Base-by-base conservation (phyloP, 2,113 vertebrate species). In the Anseranas semipalmata region DNA sequence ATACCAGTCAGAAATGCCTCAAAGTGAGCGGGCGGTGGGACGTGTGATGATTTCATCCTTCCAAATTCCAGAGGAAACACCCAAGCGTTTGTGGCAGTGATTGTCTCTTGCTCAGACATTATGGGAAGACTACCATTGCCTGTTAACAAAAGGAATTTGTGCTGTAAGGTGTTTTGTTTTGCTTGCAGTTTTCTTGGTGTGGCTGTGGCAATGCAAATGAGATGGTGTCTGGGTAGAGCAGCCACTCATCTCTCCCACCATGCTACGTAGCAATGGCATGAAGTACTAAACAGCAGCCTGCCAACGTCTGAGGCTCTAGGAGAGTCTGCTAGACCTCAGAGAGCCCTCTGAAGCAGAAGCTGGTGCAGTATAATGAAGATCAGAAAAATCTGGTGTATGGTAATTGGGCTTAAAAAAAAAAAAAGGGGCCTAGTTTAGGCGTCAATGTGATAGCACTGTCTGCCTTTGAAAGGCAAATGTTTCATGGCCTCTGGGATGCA, bases 1-100 rank as follows among this genome's bases (percentile, higher is more conserved):
- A 96, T 76, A 37, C 89, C 87, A 93, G 85, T 96, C 85, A 95
- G 91, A 97, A 93, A 77, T 80, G 85, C 81, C 87, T 94, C 81
- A 87, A 95, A 95, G 50, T 63, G 59, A 93, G 53, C 1, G 1
- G 21, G 35, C 96, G 77, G 45, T 87, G 66, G 94, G 86, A 82
- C 1, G 37, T 48, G 32, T 89, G 88, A 62, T 97, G 96, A 94
- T 91, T 96, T 95, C 89, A 94, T 91, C 70, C 77, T 91, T 92
- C 80, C 77, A 94, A 32, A 96, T 94, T 91, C 90, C 92, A 92
- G 80, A 91, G 59, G 74, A 77, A 92, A 35, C 58, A 92, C 53
- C 39, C 84, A 76, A 67, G 63, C 6, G 0, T 48, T 66, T 90
- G 91, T 79, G 84, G 74, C 78, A 85, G 66, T n/a, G 77, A 79